Conservation (phyloP, 2,888 invertebrate genomes). For the Chaetoderma sp. region DNA sequence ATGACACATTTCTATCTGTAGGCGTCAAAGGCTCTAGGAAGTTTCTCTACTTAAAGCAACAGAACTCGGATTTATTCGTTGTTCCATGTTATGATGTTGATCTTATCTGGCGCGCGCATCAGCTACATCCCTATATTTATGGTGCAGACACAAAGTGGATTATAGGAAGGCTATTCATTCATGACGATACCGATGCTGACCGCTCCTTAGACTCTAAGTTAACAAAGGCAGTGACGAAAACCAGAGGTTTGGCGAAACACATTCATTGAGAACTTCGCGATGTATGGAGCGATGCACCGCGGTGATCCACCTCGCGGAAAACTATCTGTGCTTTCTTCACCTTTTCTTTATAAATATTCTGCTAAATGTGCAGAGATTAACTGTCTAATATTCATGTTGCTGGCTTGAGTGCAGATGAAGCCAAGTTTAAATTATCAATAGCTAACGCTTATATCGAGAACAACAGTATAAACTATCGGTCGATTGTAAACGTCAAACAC, state of each 20-base stretch:
- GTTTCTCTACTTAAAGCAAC: constrained; percentile 66
- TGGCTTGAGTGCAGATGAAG: too few species aligned
- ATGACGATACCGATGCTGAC: constrained; percentile 68
- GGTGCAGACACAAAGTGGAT: constrained; percentile 40
- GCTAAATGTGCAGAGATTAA: too few species aligned
- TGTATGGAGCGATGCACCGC: constrained; percentile 68
- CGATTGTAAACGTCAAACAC: too few species aligned
- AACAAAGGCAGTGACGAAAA: constrained; percentile 62
- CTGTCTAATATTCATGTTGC: too few species aligned
- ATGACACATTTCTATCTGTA: constrained; percentile 62
- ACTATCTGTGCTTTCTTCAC: too few species aligned
- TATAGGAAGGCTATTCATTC: constrained; percentile 62
- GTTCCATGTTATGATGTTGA: constrained; percentile 71
- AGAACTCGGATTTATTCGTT: constrained; percentile 66
- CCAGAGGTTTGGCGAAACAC: constrained; percentile 65
- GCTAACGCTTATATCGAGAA: too few species aligned
- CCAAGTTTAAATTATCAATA: too few species aligned
- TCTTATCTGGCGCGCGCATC: constrained; percentile 70
- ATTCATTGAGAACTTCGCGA: constrained; percentile 63
- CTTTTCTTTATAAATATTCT: too few species aligned
- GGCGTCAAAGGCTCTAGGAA: constrained; percentile 63
- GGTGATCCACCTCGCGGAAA: constrained; percentile 65
- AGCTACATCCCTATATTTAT: constrained; percentile 54
- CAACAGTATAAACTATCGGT: too few species aligned
- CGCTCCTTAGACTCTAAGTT: constrained; percentile 64